Conservation (phyloP, 2,113 vertebrate genomes). For the Fulmarus glacialis region DNA sequence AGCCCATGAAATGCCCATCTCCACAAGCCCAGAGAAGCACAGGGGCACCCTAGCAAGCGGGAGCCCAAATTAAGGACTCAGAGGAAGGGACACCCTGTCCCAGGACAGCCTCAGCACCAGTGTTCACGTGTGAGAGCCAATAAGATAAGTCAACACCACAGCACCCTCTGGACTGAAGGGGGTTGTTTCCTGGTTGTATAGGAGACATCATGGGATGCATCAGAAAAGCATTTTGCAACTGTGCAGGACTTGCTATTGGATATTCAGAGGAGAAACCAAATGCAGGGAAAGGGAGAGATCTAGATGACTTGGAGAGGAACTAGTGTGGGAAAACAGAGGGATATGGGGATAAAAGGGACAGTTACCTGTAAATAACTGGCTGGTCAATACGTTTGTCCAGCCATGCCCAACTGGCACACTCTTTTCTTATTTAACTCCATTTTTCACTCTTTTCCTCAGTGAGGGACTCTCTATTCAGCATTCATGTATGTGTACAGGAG, state of each 20-base stretch:
- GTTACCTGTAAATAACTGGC: not conserved
- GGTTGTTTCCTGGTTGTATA: rapidly evolving
- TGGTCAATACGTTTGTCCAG: not conserved
- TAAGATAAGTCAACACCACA: not conserved
- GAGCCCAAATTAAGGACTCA: not conserved
- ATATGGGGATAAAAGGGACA: not conserved
- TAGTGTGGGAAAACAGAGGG: not conserved
- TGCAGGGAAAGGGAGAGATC: not conserved
- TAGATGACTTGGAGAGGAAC: not conserved
- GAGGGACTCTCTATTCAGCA: not conserved
- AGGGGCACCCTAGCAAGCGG: rapidly evolving
- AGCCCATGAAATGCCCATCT: not conserved
- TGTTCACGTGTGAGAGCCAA: not conserved
- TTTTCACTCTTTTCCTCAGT: not conserved
- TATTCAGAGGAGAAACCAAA: not conserved
- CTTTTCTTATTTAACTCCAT: not conserved
- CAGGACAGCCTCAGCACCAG: not conserved
- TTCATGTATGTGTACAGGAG: rapidly evolving
- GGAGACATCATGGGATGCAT: not conserved
- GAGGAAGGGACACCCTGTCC: not conserved
- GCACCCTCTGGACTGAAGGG: not conserved
- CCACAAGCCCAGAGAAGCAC: not conserved
- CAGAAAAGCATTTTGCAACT: not conserved
- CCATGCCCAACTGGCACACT: not conserved
- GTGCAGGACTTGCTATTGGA: not conserved